A percentile compares a stretch with the other conserved stretches of the same genome.
Evolutionary conservation across 2,797 vertebrate genomes (phyloP).

Genomic region (Morus bassanus): DNA sequence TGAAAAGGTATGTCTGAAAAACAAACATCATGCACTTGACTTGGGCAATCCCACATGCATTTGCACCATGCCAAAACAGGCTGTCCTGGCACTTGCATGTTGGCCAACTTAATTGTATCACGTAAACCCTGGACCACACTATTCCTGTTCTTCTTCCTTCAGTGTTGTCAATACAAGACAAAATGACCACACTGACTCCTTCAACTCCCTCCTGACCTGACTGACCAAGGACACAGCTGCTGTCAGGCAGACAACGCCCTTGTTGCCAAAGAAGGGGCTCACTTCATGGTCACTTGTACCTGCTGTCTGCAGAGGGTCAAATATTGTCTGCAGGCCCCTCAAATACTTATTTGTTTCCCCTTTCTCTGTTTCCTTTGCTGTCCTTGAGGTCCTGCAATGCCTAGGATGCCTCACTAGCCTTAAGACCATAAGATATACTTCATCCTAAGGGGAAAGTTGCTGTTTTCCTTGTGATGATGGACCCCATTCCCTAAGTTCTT

Average conservation of each 20-base stretch:
- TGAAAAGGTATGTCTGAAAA: neutral
- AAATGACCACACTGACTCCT: rapidly evolving
- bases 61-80: neutral
- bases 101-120: neutral
- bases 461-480: neutral
- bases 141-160: neutral
- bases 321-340: neutral
- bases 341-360: neutral
- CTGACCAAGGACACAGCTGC: neutral
- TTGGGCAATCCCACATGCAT: neutral
- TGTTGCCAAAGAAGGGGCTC: neutral
- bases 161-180: neutral
- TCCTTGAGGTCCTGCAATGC: neutral
- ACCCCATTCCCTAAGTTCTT: neutral
- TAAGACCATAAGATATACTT: neutral
- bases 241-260: neutral
- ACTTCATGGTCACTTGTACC: neutral
- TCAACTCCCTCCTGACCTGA: neutral
- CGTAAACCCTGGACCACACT: neutral
- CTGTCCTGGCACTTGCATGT: neutral
- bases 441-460: neutral
- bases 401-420: neutral
- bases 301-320: neutral
- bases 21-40: neutral
- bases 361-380: neutral